phyloP scores from a whole-genome alignment of 2,113 vertebrate species.

The Egretta garzetta region DNA sequence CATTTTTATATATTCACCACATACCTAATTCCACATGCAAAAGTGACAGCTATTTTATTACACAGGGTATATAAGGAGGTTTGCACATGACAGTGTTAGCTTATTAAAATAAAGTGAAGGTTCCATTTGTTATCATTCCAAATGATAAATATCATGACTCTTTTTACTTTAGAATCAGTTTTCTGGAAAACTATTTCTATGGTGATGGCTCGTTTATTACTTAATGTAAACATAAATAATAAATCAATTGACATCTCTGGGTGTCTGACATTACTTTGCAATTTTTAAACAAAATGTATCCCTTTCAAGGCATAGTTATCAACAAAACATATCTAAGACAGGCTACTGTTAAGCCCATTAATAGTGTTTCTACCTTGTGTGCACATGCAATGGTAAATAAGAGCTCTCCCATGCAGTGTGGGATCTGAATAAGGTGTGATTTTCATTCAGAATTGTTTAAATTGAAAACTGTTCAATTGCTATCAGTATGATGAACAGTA shows the following conservation, averaged over 20 bases:
- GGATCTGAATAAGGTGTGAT: background rate
- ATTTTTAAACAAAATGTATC: background rate
- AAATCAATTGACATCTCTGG: background rate
- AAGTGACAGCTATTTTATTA: slow-evolving; percentile 28
- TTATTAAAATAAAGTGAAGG: background rate
- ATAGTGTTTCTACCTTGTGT: background rate
- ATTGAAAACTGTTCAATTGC: background rate
- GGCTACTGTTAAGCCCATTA: background rate
- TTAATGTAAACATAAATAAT: background rate
- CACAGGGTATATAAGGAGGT: background rate
- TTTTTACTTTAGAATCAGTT: background rate
- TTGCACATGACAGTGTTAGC: background rate
- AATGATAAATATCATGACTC: background rate
- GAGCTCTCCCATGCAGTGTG: background rate
- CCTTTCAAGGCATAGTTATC: background rate
- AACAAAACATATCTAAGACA: background rate
- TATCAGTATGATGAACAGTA: background rate
- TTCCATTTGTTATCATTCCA: background rate
- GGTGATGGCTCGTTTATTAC: background rate
- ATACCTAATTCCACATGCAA: slow-evolving; percentile 2
- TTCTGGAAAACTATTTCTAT: background rate
- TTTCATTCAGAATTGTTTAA: background rate
- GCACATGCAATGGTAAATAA: background rate
- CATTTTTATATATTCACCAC: slow-evolving; percentile 27
- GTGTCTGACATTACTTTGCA: background rate